These are phyloP conservation scores for Halesus radiatus DNA, from an alignment of 1,140 invertebrate genomes.

Conservation along the genomic window DNA sequence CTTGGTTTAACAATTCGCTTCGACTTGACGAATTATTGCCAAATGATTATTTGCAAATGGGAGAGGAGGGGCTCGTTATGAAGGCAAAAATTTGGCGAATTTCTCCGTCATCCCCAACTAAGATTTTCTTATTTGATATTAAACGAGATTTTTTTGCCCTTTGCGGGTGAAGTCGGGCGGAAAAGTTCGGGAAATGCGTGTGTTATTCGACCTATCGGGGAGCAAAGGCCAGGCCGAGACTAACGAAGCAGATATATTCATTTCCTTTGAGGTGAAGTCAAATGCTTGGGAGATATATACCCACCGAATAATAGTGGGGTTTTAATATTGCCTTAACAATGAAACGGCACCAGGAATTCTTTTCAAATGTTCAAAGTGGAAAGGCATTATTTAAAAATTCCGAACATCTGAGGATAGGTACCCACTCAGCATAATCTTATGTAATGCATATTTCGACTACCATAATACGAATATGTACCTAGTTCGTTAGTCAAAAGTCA, in stretches of 20 bases:
- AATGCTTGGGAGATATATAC: constrained; percentile 3
- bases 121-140: constrained; percentile 56
- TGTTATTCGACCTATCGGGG: constrained; percentile 3
- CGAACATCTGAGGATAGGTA: no score
- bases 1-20: no score
- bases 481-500: no score
- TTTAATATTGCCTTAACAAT: not conserved
- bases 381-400: constrained; percentile 2
- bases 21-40: constrained; percentile 9
- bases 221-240: constrained; percentile 23
- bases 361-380: not conserved
- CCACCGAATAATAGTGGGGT: constrained; percentile 9
- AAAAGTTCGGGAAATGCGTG: constrained; percentile 45
- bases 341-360: not conserved
- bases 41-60: constrained; percentile 48
- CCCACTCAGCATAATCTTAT: no score
- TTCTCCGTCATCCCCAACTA: constrained; percentile 38
- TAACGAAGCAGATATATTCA: constrained; percentile 19
- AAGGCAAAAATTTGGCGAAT: constrained; percentile 50
- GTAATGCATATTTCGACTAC: no score
- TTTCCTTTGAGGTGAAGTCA: constrained; percentile 34
- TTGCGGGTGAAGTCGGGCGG: constrained; percentile 45
- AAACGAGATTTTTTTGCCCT: constrained; percentile 52
- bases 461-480: no score
- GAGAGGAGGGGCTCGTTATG: constrained; percentile 40